Conservation (phyloP, 2,888 invertebrate species). For the Aphodius granarius region DNA sequence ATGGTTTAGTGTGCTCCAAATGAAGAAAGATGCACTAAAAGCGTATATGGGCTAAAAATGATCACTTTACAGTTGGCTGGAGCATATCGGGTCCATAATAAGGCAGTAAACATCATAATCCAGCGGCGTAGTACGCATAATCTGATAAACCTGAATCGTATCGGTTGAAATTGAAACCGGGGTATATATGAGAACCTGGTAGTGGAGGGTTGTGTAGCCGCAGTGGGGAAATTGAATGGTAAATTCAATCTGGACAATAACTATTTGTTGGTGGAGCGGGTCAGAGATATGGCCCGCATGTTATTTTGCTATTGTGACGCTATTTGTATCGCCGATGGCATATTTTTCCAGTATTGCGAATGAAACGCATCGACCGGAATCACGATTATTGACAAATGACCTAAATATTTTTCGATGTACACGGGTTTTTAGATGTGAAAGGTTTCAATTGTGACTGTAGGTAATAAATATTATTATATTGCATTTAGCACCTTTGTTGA, state of each 20-base stretch:
- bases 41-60: background rate
- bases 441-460: background rate
- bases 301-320: background rate
- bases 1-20: no score
- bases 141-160: background rate
- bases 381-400: background rate
- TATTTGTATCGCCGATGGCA: background rate
- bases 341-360: background rate
- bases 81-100: background rate
- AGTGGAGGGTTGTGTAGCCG: background rate
- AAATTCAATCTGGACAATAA: conserved; percentile 12
- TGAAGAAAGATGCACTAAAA: no score
- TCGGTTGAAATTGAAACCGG: background rate
- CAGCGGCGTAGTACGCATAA: background rate
- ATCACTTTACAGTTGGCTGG: background rate
- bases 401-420: background rate
- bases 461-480: background rate
- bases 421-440: background rate
- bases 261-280: conserved; percentile 7
- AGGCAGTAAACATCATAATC: background rate
- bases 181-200: conserved; percentile 1
- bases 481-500: no score
- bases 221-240: conserved; percentile 10
- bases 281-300: conserved; percentile 4
- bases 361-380: background rate